Percentiles rank a stretch among this genome's conserved stretches.
Evolutionary conservation across 2,113 vertebrate genomes (phyloP).

Genomic region (Notarius quadriscutis): DNA sequence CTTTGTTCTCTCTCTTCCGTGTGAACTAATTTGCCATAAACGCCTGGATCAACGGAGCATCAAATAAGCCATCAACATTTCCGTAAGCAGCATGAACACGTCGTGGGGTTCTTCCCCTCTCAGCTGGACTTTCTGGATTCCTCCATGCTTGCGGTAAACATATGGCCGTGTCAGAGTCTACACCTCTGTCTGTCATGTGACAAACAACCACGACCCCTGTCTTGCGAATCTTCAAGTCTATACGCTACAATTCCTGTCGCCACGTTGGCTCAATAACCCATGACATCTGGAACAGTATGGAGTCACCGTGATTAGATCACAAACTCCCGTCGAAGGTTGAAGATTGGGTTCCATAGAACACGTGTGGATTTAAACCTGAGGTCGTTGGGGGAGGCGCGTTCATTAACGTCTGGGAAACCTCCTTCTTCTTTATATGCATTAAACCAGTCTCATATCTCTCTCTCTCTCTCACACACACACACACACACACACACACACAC

Average conservation of each 20-base stretch:
- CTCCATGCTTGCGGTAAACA: not conserved
- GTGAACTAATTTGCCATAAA: not conserved
- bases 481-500: not conserved
- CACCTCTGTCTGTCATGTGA: not conserved
- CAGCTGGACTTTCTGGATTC: not conserved
- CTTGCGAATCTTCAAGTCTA: not conserved
- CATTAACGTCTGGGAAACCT: slow-evolving; percentile 5
- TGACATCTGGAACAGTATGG: not conserved
- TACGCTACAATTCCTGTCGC: not conserved
- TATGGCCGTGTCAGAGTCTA: not conserved
- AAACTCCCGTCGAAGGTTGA: not conserved
- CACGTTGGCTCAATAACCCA: not conserved
- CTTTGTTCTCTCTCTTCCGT: not conserved
- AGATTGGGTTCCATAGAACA: not conserved
- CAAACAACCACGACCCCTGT: not conserved
- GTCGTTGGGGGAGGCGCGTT: slow-evolving; percentile 1
- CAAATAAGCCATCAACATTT: too few relatives aligned
- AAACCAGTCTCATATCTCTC: not conserved
- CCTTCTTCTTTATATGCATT: slow-evolving; percentile 5
- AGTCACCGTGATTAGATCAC: not conserved
- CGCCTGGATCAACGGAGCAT: too few relatives aligned
- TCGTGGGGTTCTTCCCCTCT: too few relatives aligned
- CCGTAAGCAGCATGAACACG: too few relatives aligned
- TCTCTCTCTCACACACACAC: slow-evolving; percentile 13
- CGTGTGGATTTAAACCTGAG: not conserved